phyloP scores from a whole-genome alignment of 1,140 invertebrate species.

The Apis mellifera region DNA sequence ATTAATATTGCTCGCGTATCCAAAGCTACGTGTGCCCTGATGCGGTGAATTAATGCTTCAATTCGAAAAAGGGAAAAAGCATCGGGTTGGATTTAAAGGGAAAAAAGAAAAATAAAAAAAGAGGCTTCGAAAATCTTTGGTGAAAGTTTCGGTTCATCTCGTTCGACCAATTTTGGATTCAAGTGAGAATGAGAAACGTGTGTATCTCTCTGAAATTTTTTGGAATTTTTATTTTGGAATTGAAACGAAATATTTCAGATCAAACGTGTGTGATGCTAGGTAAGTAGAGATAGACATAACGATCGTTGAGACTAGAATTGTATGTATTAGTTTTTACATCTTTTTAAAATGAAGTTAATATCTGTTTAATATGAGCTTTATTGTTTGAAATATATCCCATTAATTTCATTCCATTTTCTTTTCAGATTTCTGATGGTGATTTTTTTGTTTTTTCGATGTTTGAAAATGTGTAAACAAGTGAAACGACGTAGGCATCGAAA shows the following conservation, averaged over 20 bases:
- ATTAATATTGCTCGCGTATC: slow-evolving; percentile 34
- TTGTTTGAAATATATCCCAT: too few species aligned
- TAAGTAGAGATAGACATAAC: too few species aligned
- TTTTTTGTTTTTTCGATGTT: too few species aligned
- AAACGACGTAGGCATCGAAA: too few species aligned
- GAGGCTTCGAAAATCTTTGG: not conserved
- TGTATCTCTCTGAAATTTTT: not conserved
- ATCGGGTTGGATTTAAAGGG: not conserved
- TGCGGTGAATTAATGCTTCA: not conserved
- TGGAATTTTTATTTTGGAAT: not conserved
- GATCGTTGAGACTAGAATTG: too few species aligned
- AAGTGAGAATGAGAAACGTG: too few species aligned
- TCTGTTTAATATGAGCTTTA: too few species aligned
- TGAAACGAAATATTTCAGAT: not conserved
- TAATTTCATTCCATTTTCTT: too few species aligned
- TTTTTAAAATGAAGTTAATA: too few species aligned
- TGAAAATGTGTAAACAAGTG: too few species aligned
- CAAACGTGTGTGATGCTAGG: not conserved
- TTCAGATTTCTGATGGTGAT: too few species aligned
- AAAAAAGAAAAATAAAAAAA: not conserved
- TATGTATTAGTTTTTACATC: too few species aligned
- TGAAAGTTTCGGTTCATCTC: not conserved
- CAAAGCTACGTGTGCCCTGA: not conserved
- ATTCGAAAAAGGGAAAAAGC: not conserved
- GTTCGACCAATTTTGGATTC: not conserved